These are phyloP conservation scores for Sericinus montela DNA, from an alignment of 2,888 invertebrate species.

Conservation along the genomic window DNA sequence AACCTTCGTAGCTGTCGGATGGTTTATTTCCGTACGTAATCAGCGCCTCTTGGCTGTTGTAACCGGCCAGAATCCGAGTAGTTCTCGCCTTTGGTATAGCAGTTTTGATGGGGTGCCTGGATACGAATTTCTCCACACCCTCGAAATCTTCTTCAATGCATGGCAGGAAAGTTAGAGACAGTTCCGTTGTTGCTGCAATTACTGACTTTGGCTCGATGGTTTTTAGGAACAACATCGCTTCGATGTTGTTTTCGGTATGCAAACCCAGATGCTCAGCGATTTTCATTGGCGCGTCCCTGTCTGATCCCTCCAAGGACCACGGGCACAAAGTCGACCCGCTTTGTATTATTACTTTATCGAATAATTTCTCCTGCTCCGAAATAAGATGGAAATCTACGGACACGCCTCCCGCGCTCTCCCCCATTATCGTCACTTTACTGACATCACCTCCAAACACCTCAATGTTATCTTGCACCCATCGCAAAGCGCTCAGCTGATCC, in stretches of 20 bases:
- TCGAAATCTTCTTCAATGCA: slow-evolving; percentile 39
- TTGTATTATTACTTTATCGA: slow-evolving; percentile 45
- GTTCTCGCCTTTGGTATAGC: slow-evolving; percentile 27
- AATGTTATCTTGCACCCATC: slow-evolving; percentile 49
- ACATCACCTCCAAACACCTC: slow-evolving; percentile 48
- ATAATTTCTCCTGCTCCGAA: slow-evolving; percentile 37
- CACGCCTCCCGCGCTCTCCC: slow-evolving; percentile 49
- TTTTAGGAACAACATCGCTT: slow-evolving; percentile 39
- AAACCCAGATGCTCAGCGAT: slow-evolving; percentile 40
- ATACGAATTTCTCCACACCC: slow-evolving; percentile 33
- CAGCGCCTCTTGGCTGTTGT: slow-evolving; percentile 42
- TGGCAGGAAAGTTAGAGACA: slow-evolving; percentile 30
- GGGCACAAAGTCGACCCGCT: slow-evolving; percentile 42
- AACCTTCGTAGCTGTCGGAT: not conserved
- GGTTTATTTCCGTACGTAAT: slow-evolving; percentile 1
- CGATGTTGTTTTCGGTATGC: slow-evolving; percentile 24
- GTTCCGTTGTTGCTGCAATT: slow-evolving; percentile 26
- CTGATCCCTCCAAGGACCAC: slow-evolving; percentile 32
- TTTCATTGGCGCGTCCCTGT: slow-evolving; percentile 35
- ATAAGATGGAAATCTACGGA: slow-evolving; percentile 48
- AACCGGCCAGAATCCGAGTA: slow-evolving; percentile 37
- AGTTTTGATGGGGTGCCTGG: slow-evolving; percentile 27
- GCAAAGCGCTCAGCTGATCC: slow-evolving; percentile 46
- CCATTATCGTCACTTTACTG: slow-evolving; percentile 46
- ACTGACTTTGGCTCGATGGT: slow-evolving; percentile 30